Base-by-base conservation (phyloP, 30 jellyfish, hydroid and myxozoan genomes). In the Phacellophora camtschatica region DNA sequence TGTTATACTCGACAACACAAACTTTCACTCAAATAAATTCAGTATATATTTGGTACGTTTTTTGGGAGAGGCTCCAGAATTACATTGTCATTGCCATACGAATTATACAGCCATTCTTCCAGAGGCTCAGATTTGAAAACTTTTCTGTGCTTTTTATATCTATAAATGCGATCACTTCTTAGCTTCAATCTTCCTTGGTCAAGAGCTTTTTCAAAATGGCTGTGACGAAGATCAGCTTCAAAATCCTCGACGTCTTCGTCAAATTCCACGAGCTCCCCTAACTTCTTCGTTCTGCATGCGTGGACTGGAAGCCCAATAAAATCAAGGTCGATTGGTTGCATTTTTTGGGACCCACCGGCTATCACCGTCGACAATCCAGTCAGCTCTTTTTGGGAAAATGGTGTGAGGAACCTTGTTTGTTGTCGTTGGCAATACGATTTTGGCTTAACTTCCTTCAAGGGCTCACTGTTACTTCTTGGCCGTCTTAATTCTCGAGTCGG, bases 391-490 rank as follows among this genome's bases (percentile, higher is more conserved):
- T 80, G 91, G 1, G 91, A 80, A 43, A 80, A 80, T 51, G 91
- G 91, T 9, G 91, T 37, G 27, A 70, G 91, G 41, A 80, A 80
- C 71, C 84, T 55, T 29, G 59, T 78, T 27, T 57, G 79, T n/a
- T 34, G 91, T 5, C 75, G 20, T n/a, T 46, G 72, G 34, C 71
- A 53, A 25, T 46, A 77, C 24, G 80, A 62, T 70, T 66, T 80
- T 54, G 56, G 35, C 29, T 31, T 34, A 34, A 41, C 43, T 19
- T 74, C 91, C 53, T 54, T 65, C 45, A 63, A 37, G 4, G 91
- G 91, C 77, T 80, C 91, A 27, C 91, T 80, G 30, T 80, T 80
- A 51, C 91, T 80, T 65, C 91, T 29, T 18, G 83, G 91, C 56
- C 91, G 61, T 29, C 69, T 65, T 53, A 48, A 35, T 46, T 23